A percentile compares a stretch with the other conserved stretches of the same genome.
These are phyloP conservation scores for Pinna nobilis DNA, from an alignment of 1,140 invertebrate species.

Conservation along the genomic window DNA sequence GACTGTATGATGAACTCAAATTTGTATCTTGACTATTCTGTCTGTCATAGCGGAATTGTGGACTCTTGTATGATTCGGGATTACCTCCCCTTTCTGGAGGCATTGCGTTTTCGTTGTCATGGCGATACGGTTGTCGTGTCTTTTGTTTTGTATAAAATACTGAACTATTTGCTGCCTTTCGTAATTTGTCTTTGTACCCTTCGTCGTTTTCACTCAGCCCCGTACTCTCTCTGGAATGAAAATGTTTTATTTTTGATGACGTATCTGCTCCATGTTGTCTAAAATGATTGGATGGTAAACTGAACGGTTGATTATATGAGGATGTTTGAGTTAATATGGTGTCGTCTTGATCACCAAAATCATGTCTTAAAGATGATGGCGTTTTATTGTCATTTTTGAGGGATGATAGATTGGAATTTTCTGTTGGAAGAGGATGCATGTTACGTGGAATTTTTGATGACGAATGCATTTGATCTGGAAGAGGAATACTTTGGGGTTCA, in stretches of 20 bases:
- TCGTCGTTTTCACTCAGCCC: constrained; percentile 34
- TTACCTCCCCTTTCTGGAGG: neutral
- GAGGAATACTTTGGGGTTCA: constrained; percentile 3
- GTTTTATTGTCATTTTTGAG: constrained; percentile 9
- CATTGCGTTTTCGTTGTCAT: neutral
- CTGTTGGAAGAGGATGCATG: neutral
- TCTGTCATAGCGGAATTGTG: constrained; percentile 8
- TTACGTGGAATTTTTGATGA: neutral
- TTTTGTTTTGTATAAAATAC: constrained; percentile 35
- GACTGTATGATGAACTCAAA: neutral
- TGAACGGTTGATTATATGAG: constrained; percentile 25
- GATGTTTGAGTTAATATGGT: too few species aligned
- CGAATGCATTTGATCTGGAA: neutral
- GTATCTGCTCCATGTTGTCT: neutral
- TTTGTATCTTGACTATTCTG: constrained; percentile 20
- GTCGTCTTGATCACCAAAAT: neutral
- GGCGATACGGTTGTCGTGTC: constrained; percentile 6
- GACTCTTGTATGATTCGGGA: constrained; percentile 1
- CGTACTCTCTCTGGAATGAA: constrained; percentile 31
- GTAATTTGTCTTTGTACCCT: constrained; percentile 42
- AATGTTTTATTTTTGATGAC: constrained; percentile 6
- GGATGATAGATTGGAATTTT: constrained; percentile 7
- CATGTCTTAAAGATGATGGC: too few species aligned
- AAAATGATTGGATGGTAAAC: constrained; percentile 7
- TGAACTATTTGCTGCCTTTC: constrained; percentile 40